phyloP scores from a whole-genome alignment of 2,797 vertebrate genomes.

The Centroberyx gerrardi region DNA sequence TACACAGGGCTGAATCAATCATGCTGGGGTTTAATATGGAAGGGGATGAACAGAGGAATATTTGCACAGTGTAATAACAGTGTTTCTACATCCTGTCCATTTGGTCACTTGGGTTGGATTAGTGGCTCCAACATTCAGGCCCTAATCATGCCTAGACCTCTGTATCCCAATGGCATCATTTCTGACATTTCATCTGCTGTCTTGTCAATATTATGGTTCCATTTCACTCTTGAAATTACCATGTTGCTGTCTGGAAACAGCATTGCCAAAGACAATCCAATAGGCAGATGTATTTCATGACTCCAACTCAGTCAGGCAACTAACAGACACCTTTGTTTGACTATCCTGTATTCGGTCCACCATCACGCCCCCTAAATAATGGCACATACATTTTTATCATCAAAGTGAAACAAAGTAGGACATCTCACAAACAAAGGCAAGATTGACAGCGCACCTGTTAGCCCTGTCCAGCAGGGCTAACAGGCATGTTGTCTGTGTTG shows the following conservation, averaged over 20 bases:
- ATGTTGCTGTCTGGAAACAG: conserved; percentile 11
- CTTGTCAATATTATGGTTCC: conserved; percentile 20
- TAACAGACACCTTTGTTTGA: neutral
- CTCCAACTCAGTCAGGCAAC: neutral
- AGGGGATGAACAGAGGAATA: conserved; percentile 58
- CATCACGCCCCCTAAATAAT: neutral
- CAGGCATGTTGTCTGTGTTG: conserved; percentile 45
- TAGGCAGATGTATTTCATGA: conserved; percentile 8
- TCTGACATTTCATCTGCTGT: conserved; percentile 30
- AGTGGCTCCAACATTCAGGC: conserved; percentile 40
- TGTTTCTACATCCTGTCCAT: conserved; percentile 64
- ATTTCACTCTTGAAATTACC: conserved; percentile 20
- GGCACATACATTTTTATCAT: conserved; percentile 41
- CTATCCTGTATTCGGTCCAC: neutral
- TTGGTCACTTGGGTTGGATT: conserved; percentile 61
- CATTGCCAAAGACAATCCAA: conserved; percentile 9
- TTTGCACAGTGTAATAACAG: conserved; percentile 70
- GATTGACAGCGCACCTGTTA: conserved; percentile 67
- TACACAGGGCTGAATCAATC: conserved; percentile 74
- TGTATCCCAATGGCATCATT: conserved; percentile 29
- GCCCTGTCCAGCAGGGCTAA: conserved; percentile 47
- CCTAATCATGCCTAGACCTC: conserved; percentile 12
- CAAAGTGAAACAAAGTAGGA: conserved; percentile 18
- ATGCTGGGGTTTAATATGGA: conserved; percentile 62
- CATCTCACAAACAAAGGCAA: conserved; percentile 20